phyloP scores from a whole-genome alignment of 2,888 invertebrate genomes.

The Hymenopus coronatus region DNA sequence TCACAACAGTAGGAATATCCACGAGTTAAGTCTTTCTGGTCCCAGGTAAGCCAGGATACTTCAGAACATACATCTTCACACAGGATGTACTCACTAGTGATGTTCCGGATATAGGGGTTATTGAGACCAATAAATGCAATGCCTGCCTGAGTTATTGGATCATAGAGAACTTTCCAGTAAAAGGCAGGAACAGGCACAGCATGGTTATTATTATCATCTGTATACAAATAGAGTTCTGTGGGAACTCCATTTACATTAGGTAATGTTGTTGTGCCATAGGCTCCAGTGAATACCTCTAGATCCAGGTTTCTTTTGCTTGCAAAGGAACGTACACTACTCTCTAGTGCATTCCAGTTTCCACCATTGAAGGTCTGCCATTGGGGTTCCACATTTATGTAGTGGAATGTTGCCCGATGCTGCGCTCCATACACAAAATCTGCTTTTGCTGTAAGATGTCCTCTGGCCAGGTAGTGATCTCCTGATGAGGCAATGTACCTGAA shows the following conservation, averaged over 20 bases:
- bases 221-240: constrained; percentile 38
- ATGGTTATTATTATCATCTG: constrained; percentile 43
- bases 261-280: constrained; percentile 56
- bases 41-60: constrained; percentile 58
- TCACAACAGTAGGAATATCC: constrained; percentile 64
- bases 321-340: constrained; percentile 50
- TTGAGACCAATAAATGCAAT: constrained; percentile 62
- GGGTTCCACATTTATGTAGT: constrained; percentile 63
- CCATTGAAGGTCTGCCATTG: constrained; percentile 66
- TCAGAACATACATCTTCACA: constrained; percentile 51
- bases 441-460: constrained; percentile 63
- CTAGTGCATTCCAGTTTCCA: constrained; percentile 56
- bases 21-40: constrained; percentile 49
- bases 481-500: background rate
- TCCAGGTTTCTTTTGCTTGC: constrained; percentile 41
- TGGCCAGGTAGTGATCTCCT: constrained; percentile 48
- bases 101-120: constrained; percentile 52
- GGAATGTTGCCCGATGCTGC: constrained; percentile 59
- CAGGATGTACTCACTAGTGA: constrained; percentile 45
- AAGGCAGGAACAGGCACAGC: constrained; percentile 55
- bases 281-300: constrained; percentile 54
- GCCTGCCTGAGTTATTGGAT: constrained; percentile 51
- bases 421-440: constrained; percentile 60
- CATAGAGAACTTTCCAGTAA: constrained; percentile 61
- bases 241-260: constrained; percentile 42